Evolutionary conservation across 2,888 invertebrate genomes (phyloP).

Genomic region (Bugulina stolonifera): DNA sequence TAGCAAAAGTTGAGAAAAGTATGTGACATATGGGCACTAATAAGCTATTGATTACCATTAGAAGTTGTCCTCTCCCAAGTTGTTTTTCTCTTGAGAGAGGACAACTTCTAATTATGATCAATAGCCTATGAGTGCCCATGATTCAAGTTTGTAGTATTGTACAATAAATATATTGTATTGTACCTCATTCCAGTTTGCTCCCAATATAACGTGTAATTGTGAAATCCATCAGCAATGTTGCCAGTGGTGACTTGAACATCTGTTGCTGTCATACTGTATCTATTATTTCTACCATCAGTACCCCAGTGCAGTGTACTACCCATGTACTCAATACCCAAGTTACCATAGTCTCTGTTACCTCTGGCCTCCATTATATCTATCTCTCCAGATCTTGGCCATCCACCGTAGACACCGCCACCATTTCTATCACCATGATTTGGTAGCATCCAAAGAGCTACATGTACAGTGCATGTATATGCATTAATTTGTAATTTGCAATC

Average conservation of each 20-base stretch:
- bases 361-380: slow-evolving; percentile 64
- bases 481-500: too few relatives aligned
- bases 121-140: background rate
- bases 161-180: background rate
- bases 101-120: background rate
- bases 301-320: slow-evolving; percentile 64
- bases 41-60: too few relatives aligned
- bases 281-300: slow-evolving; percentile 57
- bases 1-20: too few relatives aligned
- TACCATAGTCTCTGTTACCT: slow-evolving; percentile 31
- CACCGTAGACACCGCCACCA: slow-evolving; percentile 56
- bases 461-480: too few relatives aligned
- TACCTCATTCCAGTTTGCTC: slow-evolving; percentile 32
- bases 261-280: slow-evolving; percentile 58
- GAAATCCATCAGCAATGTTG: slow-evolving; percentile 29
- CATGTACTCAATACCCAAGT: slow-evolving; percentile 35
- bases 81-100: too few relatives aligned
- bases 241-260: slow-evolving; percentile 31
- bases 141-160: background rate
- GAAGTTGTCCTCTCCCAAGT: too few relatives aligned
- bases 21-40: too few relatives aligned
- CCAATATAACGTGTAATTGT: slow-evolving; percentile 29
- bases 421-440: slow-evolving; percentile 59
- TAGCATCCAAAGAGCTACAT: slow-evolving; percentile 64
- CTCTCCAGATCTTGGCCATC: slow-evolving; percentile 66